Percentiles rank a stretch among this genome's conserved stretches.
Evolutionary conservation across 2,113 vertebrate species (phyloP).

Genomic region (Corythaixoides concolor): DNA sequence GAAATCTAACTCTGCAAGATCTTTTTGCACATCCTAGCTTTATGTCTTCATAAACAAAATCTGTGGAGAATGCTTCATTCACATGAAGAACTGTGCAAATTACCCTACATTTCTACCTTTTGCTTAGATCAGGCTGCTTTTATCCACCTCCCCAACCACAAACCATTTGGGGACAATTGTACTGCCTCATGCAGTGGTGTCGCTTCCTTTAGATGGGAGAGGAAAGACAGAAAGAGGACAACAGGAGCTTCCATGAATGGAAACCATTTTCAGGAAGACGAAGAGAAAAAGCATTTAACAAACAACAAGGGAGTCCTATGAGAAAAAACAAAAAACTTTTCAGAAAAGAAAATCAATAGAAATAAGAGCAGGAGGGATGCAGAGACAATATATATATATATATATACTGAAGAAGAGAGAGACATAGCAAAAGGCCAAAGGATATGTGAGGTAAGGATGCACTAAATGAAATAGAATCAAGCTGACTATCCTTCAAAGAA

Average conservation of each 20-base stretch:
- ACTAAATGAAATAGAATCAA: not conserved
- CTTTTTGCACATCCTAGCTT: not conserved
- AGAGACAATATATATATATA: no score
- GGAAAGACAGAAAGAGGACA: not conserved
- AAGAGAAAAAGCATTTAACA: not conserved
- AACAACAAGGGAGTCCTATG: not conserved
- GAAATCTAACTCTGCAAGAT: not conserved
- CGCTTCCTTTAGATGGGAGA: not conserved
- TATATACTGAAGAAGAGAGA: not conserved
- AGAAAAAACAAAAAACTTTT: not conserved
- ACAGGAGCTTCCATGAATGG: not conserved
- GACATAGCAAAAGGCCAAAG: not conserved
- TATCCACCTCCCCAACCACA: not conserved
- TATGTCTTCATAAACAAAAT: not conserved
- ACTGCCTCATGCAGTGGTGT: not conserved
- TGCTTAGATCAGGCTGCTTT: not conserved
- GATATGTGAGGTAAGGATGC: not conserved
- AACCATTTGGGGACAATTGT: not conserved
- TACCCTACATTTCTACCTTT: not conserved
- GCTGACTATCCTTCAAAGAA: not conserved
- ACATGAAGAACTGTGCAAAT: not conserved
- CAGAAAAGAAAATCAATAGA: not conserved
- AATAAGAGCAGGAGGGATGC: not conserved
- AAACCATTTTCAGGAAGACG: not conserved
- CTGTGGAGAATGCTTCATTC: not conserved